Evolutionary conservation across 2,797 vertebrate genomes (phyloP).

Genomic region (Eospalax fontanierii): DNA sequence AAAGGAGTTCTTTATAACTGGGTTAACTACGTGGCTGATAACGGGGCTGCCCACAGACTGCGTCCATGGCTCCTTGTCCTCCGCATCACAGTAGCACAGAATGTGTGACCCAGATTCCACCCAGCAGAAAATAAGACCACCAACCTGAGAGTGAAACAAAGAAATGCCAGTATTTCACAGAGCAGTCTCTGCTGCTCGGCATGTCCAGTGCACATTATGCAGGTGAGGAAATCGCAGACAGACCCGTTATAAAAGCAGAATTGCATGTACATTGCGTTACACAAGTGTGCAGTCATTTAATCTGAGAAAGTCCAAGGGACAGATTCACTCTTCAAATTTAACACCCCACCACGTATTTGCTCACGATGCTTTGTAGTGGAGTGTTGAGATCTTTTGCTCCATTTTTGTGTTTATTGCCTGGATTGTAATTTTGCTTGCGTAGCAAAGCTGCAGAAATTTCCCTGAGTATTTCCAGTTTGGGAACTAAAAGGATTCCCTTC

Average conservation of each 20-base stretch:
- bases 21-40: constrained; percentile 72
- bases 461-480: not conserved
- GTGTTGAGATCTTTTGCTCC: not conserved
- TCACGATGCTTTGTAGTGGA: not conserved
- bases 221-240: not conserved
- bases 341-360: not conserved
- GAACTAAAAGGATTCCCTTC: constrained; percentile 14
- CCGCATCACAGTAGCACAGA: not conserved
- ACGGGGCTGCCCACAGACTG: constrained; percentile 63
- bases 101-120: constrained; percentile 73
- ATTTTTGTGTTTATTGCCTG: not conserved
- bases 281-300: not conserved
- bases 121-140: not conserved
- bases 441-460: not conserved
- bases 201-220: not conserved
- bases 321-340: constrained; percentile 7
- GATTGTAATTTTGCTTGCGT: constrained; percentile 22
- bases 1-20: constrained; percentile 75
- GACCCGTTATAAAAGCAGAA: not conserved
- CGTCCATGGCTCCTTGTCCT: constrained; percentile 65
- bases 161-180: not conserved
- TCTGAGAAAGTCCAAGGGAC: not conserved
- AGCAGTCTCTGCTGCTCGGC: not conserved
- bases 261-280: not conserved
- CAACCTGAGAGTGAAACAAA: not conserved